A percentile compares a stretch with the other conserved stretches of the same genome.
phyloP scores from a whole-genome alignment of 1,140 invertebrate species.

The Oedothorax gibbosus region DNA sequence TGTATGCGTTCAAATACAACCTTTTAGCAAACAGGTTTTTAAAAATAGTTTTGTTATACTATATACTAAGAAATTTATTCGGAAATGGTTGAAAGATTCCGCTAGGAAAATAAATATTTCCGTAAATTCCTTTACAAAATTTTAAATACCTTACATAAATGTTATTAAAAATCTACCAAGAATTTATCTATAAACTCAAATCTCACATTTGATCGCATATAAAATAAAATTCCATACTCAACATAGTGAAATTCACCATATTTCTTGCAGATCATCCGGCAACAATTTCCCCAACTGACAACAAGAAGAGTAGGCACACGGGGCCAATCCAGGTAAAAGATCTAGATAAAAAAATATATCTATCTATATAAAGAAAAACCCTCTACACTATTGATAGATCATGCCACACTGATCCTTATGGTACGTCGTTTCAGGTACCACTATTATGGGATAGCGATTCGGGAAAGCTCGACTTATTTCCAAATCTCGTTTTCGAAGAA shows the following conservation, averaged over 20 bases:
- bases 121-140: too few species aligned
- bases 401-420: not conserved
- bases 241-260: not conserved
- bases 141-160: too few species aligned
- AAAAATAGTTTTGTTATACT: too few species aligned
- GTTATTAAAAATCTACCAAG: too few species aligned
- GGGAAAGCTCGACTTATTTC: slow-evolving; percentile 71
- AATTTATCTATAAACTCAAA: too few species aligned
- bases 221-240: not conserved
- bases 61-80: too few species aligned
- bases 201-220: too few species aligned
- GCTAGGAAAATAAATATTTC: too few species aligned
- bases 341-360: not conserved
- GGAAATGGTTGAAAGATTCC: too few species aligned
- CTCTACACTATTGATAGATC: not conserved
- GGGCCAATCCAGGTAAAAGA: slow-evolving; percentile 72
- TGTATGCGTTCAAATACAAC: too few species aligned
- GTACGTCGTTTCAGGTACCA: slow-evolving; percentile 69
- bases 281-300: slow-evolving; percentile 73
- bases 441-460: slow-evolving; percentile 73
- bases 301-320: slow-evolving; percentile 73
- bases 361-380: slow-evolving; percentile 5
- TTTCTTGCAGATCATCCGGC: slow-evolving; percentile 71
- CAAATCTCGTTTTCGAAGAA: slow-evolving; percentile 72
- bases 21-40: too few species aligned